Conservation (phyloP, 92 coral and sea anemone species). For the Diadumene lineata region DNA sequence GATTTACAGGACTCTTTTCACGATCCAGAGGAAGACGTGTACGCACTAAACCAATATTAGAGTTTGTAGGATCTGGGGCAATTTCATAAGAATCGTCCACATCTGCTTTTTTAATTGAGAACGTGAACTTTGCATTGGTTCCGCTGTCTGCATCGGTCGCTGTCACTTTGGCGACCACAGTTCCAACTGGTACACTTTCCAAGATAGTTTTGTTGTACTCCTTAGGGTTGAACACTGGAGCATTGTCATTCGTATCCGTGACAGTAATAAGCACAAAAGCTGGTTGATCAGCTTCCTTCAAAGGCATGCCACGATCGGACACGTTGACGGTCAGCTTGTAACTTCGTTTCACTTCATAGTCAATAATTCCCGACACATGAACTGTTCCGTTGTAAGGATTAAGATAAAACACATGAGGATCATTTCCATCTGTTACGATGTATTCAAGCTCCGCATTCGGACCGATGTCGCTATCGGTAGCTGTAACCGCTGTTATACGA, state of each 20-base stretch:
- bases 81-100: slow-evolving; percentile 71
- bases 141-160: slow-evolving; percentile 83
- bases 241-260: slow-evolving; percentile 84
- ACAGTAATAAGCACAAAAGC: slow-evolving; percentile 68
- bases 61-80: slow-evolving; percentile 48
- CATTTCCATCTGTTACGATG: slow-evolving; percentile 65
- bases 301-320: slow-evolving; percentile 67
- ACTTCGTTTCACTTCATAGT: slow-evolving; percentile 61
- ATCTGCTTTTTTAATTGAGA: slow-evolving; percentile 71
- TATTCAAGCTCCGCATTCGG: slow-evolving; percentile 81
- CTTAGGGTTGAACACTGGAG: slow-evolving; percentile 73
- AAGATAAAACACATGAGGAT: slow-evolving; percentile 80
- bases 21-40: slow-evolving; percentile 73
- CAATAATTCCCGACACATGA: slow-evolving; percentile 86
- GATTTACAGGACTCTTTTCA: slow-evolving; percentile 62
- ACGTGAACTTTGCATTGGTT: slow-evolving; percentile 52
- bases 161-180: slow-evolving; percentile 48
- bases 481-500: slow-evolving; percentile 57
- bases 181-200: slow-evolving; percentile 57
- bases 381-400: slow-evolving; percentile 79
- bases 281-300: slow-evolving; percentile 29
- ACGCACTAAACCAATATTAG: slow-evolving; percentile 62
- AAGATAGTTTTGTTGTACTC: slow-evolving; percentile 50
- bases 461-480: slow-evolving; percentile 78
- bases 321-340: slow-evolving; percentile 78